A percentile compares a stretch with the other conserved stretches of the same genome.
phyloP scores from a whole-genome alignment of 2,888 invertebrate genomes.

The Marasmarcha lunaedactyla region DNA sequence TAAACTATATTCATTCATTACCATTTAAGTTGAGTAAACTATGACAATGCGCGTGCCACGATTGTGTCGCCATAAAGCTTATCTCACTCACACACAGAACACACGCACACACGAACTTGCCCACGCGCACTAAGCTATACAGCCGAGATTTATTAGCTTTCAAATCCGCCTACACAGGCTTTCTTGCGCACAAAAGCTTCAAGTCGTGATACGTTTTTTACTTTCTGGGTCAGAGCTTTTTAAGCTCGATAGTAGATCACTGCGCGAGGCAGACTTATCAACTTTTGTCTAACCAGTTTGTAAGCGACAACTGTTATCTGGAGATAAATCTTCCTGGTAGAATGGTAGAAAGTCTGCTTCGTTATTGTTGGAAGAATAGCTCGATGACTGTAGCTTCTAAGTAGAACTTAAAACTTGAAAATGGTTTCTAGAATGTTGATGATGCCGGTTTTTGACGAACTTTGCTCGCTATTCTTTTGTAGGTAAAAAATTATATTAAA shows the following conservation, averaged over 20 bases:
- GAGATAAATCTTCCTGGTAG: neutral
- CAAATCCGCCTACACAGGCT: slow-evolving; percentile 40
- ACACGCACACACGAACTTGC: slow-evolving; percentile 32
- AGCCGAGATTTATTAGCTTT: slow-evolving; percentile 51
- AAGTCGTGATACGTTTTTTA: slow-evolving; percentile 34
- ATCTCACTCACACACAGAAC: slow-evolving; percentile 31
- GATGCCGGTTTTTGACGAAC: too few species aligned
- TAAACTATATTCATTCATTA: too few species aligned
- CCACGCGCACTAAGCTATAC: slow-evolving; percentile 19
- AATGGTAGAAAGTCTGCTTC: neutral
- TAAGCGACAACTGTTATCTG: neutral
- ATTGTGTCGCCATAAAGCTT: slow-evolving; percentile 35
- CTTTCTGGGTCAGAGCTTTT: slow-evolving; percentile 43
- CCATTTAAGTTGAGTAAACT: too few species aligned
- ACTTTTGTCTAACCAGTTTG: neutral
- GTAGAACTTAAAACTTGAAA: too few species aligned
- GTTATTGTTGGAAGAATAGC: too few species aligned
- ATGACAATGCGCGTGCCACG: slow-evolving; percentile 31
- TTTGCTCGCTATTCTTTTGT: too few species aligned
- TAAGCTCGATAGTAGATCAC: slow-evolving; percentile 13
- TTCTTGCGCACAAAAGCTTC: slow-evolving; percentile 22
- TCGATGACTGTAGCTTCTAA: too few species aligned
- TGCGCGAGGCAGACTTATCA: neutral
- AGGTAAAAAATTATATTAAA: too few species aligned
- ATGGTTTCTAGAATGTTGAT: too few species aligned